Conservation (phyloP, 35 echinoderm and acorn worm genomes). For the Apostichopus californicus region DNA sequence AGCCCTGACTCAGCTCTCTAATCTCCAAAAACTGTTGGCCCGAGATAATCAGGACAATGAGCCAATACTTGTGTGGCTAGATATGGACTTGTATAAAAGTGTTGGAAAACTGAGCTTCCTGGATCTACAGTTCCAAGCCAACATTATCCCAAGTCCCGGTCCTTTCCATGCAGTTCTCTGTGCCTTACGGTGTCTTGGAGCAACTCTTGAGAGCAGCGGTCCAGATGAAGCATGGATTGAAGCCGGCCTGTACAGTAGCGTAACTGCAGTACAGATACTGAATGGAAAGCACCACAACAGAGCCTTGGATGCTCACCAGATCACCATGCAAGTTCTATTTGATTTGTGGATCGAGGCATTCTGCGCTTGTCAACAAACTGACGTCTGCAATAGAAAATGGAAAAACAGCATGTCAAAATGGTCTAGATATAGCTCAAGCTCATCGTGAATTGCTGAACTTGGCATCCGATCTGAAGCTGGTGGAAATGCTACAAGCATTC, state of each 20-base stretch:
- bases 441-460: constrained; percentile 29
- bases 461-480: constrained; percentile 23
- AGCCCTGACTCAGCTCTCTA: constrained; percentile 18
- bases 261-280: constrained; percentile 63
- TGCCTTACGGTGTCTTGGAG: constrained; percentile 46
- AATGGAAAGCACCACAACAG: constrained; percentile 37
- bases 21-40: constrained; percentile 15
- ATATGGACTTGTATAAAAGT: constrained; percentile 56
- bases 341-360: constrained; percentile 11
- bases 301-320: constrained; percentile 34
- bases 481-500: neutral
- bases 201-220: constrained; percentile 28
- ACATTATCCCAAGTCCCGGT: neutral
- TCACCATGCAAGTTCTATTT: constrained; percentile 14
- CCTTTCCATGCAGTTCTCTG: constrained; percentile 35
- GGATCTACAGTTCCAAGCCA: neutral
- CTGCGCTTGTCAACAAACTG: neutral
- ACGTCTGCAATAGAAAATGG: neutral
- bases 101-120: neutral
- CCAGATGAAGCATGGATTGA: constrained; percentile 77
- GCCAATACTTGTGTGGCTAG: constrained; percentile 26
- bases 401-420: constrained; percentile 22
- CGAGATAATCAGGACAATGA: neutral
- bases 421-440: constrained; percentile 2
- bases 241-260: constrained; percentile 48